Evolutionary conservation across 1,140 invertebrate species (phyloP).

Genomic region (Euwallacea similis): DNA sequence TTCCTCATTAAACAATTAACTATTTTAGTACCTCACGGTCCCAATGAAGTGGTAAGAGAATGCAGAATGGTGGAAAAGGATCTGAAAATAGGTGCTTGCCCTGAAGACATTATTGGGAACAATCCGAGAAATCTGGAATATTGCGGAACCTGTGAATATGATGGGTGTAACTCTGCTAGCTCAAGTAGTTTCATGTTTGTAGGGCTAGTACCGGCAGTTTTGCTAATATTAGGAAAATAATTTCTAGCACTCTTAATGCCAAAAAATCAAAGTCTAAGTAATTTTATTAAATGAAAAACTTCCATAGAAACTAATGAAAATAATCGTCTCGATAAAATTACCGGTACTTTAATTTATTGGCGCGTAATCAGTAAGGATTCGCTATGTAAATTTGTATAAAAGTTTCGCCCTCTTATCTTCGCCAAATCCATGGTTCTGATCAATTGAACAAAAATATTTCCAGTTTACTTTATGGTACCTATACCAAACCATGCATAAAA

Average conservation of each 20-base stretch:
- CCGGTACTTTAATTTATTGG: no score
- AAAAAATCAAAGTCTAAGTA: neutral
- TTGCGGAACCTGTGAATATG: slow-evolving; percentile 45
- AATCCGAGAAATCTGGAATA: slow-evolving; percentile 57
- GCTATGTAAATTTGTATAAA: no score
- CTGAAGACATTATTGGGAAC: slow-evolving; percentile 52
- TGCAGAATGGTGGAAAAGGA: slow-evolving; percentile 62
- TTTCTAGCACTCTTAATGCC: neutral
- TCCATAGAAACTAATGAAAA: no score
- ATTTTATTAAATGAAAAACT: no score
- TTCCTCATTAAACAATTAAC: neutral
- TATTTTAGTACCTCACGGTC: slow-evolving; percentile 35
- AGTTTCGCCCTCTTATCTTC: no score
- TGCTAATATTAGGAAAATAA: slow-evolving; percentile 22
- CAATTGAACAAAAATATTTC: no score
- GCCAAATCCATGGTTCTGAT: no score
- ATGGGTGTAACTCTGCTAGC: slow-evolving; percentile 43
- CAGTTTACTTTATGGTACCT: no score
- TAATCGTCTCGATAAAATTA: no score
- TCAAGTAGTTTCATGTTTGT: slow-evolving; percentile 16
- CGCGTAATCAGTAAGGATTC: no score
- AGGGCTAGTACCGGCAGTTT: slow-evolving; percentile 10
- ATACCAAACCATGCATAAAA: neutral
- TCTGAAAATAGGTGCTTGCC: slow-evolving; percentile 56
- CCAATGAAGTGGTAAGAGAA: slow-evolving; percentile 42